phyloP scores from a whole-genome alignment of 2,113 vertebrate genomes.

The Ornithorhynchus anatinus region DNA sequence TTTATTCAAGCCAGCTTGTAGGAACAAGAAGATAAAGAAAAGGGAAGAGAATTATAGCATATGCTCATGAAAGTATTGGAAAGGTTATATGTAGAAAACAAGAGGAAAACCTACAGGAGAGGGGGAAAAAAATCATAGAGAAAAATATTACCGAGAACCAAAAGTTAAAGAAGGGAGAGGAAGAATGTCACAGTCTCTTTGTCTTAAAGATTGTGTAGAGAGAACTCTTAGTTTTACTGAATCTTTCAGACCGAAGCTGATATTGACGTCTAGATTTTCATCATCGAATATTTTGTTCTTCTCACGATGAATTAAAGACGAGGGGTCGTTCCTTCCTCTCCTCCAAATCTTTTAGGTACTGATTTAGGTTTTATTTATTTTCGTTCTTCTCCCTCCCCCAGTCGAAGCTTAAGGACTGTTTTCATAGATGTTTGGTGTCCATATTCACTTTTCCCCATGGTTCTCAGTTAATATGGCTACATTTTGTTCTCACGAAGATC shows the following conservation, averaged over 20 bases:
- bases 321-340: neutral
- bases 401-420: neutral
- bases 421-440: neutral
- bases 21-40: conserved; percentile 93
- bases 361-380: conserved; percentile 40
- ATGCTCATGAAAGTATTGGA: conserved; percentile 80
- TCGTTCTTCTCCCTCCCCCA: neutral
- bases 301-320: conserved; percentile 36
- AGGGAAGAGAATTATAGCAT: conserved; percentile 84
- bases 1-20: conserved; percentile 93
- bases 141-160: conserved; percentile 59
- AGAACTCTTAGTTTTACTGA: too few species aligned
- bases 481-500: fast-evolving
- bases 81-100: conserved; percentile 80
- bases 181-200: conserved; percentile 28
- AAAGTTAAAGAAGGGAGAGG: conserved; percentile 39
- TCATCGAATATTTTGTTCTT: conserved; percentile 36
- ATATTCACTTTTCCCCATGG: neutral
- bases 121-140: conserved; percentile 27
- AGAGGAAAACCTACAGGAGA: conserved; percentile 53
- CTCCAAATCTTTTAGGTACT: conserved; percentile 27
- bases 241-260: too few species aligned
- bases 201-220: conserved; percentile 46
- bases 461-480: neutral
- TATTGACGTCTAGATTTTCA: conserved; percentile 49